phyloP scores from a whole-genome alignment of 2,113 vertebrate genomes.

The Podarcis cretensis region DNA sequence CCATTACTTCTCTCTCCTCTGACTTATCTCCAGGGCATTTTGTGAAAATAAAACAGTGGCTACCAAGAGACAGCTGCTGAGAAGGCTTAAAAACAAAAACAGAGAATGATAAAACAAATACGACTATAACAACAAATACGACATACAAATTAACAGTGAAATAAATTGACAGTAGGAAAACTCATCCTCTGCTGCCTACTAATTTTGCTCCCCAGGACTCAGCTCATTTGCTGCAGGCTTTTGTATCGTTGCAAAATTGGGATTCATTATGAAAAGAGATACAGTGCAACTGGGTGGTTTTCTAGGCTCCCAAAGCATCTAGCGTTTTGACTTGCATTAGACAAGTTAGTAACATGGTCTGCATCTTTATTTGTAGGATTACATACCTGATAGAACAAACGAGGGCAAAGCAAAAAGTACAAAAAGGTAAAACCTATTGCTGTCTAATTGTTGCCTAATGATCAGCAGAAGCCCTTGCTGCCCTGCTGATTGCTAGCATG shows the following conservation, averaged over 20 bases:
- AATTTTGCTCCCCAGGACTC: background rate
- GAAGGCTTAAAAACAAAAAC: too few relatives aligned
- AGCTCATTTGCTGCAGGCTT: background rate
- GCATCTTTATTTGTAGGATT: slow-evolving; percentile 9
- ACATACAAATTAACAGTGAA: background rate
- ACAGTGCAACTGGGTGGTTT: background rate
- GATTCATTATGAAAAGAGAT: background rate
- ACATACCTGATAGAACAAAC: background rate
- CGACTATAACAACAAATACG: too few relatives aligned
- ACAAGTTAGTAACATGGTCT: background rate
- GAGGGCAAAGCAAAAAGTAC: background rate
- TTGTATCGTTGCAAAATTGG: background rate
- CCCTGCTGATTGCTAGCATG: background rate
- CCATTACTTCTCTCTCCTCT: too few relatives aligned
- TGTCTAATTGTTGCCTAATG: background rate
- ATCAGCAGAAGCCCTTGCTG: too few relatives aligned
- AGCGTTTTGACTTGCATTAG: background rate
- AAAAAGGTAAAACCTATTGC: background rate
- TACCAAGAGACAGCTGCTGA: too few relatives aligned
- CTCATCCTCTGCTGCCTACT: background rate
- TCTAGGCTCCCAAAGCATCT: background rate
- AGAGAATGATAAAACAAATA: too few relatives aligned
- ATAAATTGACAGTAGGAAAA: background rate
- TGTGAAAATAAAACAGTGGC: too few relatives aligned
- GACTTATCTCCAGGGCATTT: too few relatives aligned